Conservation (phyloP, 2,797 vertebrate species). For the Ciconia nigra region DNA sequence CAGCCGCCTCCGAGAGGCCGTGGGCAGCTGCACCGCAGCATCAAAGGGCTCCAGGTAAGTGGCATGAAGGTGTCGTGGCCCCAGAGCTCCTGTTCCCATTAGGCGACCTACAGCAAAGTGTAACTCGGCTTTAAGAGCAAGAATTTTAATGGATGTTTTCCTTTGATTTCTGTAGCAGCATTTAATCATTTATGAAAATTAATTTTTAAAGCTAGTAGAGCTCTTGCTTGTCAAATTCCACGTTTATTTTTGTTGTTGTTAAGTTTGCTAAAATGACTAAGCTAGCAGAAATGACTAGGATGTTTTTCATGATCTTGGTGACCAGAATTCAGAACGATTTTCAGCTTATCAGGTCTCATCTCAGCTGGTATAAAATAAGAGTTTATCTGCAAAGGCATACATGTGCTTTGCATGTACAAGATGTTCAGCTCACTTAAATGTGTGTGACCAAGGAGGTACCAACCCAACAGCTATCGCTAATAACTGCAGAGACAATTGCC, state of each 20-base stretch:
- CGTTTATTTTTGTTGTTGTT: background rate
- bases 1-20: background rate
- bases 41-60: constrained; percentile 48
- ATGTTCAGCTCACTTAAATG: background rate
- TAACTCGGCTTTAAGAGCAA: background rate
- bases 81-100: background rate
- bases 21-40: background rate
- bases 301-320: background rate
- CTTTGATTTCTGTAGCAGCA: constrained; percentile 20
- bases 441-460: background rate
- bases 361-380: background rate
- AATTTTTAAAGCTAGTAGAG: constrained; percentile 11
- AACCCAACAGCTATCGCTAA: background rate
- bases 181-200: constrained; percentile 43
- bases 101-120: background rate
- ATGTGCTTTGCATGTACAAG: background rate
- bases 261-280: background rate
- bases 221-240: background rate
- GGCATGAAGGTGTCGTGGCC: background rate
- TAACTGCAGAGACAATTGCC: background rate
- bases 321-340: background rate
- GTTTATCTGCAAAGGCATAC: background rate
- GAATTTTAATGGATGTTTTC: background rate
- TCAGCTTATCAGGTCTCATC: background rate
- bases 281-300: background rate